Percentiles rank a stretch among this genome's conserved stretches.
Evolutionary conservation across 2,888 invertebrate species (phyloP).

Genomic region (Agrotis ipsilon): DNA sequence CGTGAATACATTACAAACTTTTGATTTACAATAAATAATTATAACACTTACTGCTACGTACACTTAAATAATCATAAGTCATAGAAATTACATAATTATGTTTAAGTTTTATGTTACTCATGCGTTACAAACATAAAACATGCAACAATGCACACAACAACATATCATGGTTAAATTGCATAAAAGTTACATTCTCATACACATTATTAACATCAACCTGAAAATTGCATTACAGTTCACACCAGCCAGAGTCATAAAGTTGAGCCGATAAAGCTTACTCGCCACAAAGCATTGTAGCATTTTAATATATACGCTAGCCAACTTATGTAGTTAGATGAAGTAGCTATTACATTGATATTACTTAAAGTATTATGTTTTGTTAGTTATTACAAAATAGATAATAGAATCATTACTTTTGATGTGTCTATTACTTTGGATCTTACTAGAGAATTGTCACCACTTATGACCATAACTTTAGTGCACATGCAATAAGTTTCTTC

Average conservation of each 20-base stretch:
- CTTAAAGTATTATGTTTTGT: neutral
- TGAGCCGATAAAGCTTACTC: conserved; percentile 29
- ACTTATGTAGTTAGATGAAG: conserved; percentile 4
- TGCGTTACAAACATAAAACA: conserved; percentile 1
- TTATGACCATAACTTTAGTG: neutral
- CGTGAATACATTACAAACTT: too few relatives aligned
- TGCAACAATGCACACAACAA: conserved; percentile 6
- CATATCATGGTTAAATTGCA: conserved; percentile 4
- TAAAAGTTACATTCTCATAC: conserved; percentile 4
- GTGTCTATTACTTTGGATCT: neutral
- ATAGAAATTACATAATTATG: neutral
- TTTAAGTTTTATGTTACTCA: neutral
- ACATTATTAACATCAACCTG: conserved; percentile 16
- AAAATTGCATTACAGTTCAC: conserved; percentile 33
- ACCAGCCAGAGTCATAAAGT: conserved; percentile 7
- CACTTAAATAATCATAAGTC: neutral
- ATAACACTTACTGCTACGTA: too few relatives aligned
- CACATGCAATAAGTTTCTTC: neutral
- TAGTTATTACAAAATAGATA: too few relatives aligned
- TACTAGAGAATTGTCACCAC: neutral
- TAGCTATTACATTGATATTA: neutral
- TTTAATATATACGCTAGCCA: neutral
- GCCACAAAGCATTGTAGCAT: neutral
- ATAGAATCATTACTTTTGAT: neutral
- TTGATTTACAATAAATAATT: too few relatives aligned